Conservation (phyloP, 2,797 vertebrate genomes). For the Centropyge bicolor region DNA sequence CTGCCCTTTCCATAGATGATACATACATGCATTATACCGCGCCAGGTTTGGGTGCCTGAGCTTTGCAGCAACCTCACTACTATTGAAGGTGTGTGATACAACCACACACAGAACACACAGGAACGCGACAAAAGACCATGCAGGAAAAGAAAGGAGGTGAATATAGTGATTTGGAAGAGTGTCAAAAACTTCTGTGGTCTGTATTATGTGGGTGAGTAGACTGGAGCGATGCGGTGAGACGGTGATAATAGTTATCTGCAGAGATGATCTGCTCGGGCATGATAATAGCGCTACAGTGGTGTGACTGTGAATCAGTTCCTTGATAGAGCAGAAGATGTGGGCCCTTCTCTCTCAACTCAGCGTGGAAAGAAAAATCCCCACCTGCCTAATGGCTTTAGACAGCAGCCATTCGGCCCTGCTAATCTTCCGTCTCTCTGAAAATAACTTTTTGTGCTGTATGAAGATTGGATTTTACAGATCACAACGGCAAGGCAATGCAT, state of each 20-base stretch:
- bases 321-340: slow-evolving; percentile 82
- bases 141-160: slow-evolving; percentile 71
- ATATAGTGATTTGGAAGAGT: slow-evolving; percentile 76
- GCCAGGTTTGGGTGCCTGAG: slow-evolving; percentile 5
- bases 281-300: slow-evolving; percentile 85
- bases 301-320: slow-evolving; percentile 83
- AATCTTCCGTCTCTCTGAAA: slow-evolving; percentile 87
- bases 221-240: slow-evolving; percentile 77
- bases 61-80: slow-evolving; percentile 42
- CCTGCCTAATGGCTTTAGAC: slow-evolving; percentile 87
- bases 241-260: slow-evolving; percentile 84
- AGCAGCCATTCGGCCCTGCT: slow-evolving; percentile 86
- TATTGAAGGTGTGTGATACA: slow-evolving; percentile 60
- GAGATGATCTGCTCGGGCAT: slow-evolving; percentile 85
- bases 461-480: slow-evolving; percentile 93
- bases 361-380: slow-evolving; percentile 71
- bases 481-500: slow-evolving; percentile 88
- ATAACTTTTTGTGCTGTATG: slow-evolving; percentile 88
- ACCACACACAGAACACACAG: slow-evolving; percentile 58
- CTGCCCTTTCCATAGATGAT: slow-evolving; percentile 32
- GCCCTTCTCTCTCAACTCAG: slow-evolving; percentile 76
- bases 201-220: slow-evolving; percentile 83
- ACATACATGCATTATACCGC: slow-evolving; percentile 29
- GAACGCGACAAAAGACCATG: slow-evolving; percentile 66
- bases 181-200: slow-evolving; percentile 80